These are phyloP conservation scores for Frankliniella fusca DNA, from an alignment of 2,888 invertebrate species.

Conservation along the genomic window DNA sequence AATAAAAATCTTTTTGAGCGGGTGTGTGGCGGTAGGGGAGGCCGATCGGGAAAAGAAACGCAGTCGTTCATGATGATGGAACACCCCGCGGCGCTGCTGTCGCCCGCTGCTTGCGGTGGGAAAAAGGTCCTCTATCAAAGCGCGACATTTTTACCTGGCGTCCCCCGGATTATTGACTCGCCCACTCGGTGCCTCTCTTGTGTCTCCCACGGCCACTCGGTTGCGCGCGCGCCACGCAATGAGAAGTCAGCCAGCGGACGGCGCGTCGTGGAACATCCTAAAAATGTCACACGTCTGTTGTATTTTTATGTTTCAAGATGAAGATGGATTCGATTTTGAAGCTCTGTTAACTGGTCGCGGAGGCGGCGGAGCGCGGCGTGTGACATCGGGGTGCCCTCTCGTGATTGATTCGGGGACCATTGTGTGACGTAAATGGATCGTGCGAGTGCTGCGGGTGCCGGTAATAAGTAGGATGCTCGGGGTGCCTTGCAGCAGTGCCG, in stretches of 20 bases:
- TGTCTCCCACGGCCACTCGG: neutral
- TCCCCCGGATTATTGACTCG: no score
- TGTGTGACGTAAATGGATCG: constrained; percentile 19
- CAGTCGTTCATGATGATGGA: neutral
- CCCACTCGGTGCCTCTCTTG: neutral
- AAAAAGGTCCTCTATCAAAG: no score
- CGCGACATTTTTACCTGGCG: no score
- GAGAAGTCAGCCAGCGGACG: neutral
- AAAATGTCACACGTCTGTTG: neutral
- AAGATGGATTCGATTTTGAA: constrained; percentile 18
- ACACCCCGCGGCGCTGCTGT: neutral
- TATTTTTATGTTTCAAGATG: neutral
- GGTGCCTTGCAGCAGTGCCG: no score
- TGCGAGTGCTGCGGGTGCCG: constrained; percentile 2
- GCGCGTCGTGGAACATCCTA: no score
- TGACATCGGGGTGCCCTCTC: no score
- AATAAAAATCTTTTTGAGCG: no score
- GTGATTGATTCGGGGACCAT: constrained; percentile 15
- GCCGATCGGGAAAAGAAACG: no score
- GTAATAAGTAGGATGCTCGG: neutral
- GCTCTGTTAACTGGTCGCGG: neutral
- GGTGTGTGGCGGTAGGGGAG: no score
- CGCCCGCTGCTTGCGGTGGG: neutral
- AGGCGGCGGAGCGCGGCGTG: neutral
- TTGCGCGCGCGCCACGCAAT: neutral